phyloP scores from a whole-genome alignment of 2,113 vertebrate species.

The Nymphicus hollandicus region DNA sequence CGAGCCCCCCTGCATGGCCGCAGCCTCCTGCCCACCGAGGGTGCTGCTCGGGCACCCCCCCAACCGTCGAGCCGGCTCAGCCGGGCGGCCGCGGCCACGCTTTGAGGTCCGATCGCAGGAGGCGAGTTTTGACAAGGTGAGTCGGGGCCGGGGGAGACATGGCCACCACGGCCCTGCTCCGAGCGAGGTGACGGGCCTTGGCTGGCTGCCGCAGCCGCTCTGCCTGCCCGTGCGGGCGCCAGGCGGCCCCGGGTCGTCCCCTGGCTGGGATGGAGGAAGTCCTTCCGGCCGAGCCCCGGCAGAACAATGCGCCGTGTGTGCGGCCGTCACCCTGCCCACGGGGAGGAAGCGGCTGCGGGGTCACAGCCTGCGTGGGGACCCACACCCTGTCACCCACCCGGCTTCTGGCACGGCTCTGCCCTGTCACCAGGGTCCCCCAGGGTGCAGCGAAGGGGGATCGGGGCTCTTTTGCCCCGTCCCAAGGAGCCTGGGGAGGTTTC shows the following conservation, averaged over 20 bases:
- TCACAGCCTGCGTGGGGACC: not conserved
- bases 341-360: slow-evolving; percentile 31
- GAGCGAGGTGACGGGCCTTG: not conserved
- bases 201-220: not conserved
- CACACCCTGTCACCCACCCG: not conserved
- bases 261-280: not conserved
- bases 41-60: not conserved
- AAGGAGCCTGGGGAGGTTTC: not conserved
- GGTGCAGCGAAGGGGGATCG: fast-evolving
- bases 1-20: slow-evolving; percentile 16
- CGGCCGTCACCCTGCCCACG: slow-evolving; percentile 25
- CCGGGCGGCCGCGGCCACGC: not conserved
- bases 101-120: slow-evolving; percentile 1
- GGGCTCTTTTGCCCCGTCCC: not conserved
- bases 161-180: not conserved
- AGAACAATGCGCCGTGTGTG: slow-evolving; percentile 12
- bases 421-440: not conserved
- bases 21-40: not conserved
- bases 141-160: not conserved
- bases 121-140: slow-evolving; percentile 24
- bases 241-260: not conserved
- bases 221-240: not conserved
- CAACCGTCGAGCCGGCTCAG: not conserved
- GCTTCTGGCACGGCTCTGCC: not conserved
- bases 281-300: not conserved